Percentiles rank a stretch among this genome's conserved stretches.
Evolutionary conservation across 2,888 invertebrate species (phyloP).

Genomic region (Phengaris alcon): DNA sequence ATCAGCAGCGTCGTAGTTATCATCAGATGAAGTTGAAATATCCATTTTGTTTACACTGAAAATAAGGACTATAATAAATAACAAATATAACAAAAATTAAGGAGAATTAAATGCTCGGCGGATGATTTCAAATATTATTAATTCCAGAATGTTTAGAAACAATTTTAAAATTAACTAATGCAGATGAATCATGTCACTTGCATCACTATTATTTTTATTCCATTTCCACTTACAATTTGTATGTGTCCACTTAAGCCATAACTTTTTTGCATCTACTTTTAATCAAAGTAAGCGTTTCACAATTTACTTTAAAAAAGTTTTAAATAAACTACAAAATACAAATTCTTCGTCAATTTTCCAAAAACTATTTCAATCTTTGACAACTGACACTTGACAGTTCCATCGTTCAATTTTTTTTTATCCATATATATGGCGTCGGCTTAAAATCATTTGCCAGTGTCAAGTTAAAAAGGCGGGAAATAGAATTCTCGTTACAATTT

Average conservation of each 20-base stretch:
- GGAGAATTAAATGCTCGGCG: neutral
- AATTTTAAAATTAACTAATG: neutral
- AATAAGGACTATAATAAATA: neutral
- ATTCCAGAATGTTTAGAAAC: neutral
- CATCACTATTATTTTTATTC: neutral
- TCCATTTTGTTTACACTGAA: neutral
- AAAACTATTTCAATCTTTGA: neutral
- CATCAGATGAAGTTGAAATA: constrained; percentile 26
- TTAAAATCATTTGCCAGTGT: no score
- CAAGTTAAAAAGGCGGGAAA: neutral
- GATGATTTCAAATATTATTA: neutral
- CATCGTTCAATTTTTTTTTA: no score
- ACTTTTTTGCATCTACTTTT: neutral
- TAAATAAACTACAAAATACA: neutral
- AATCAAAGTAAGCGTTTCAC: no score
- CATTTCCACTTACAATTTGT: neutral
- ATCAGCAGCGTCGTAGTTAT: neutral
- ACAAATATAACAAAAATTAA: neutral
- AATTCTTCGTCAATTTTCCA: neutral
- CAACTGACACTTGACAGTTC: neutral
- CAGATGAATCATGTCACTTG: neutral
- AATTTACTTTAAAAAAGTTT: no score
- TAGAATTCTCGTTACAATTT: no score
- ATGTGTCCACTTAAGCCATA: neutral
- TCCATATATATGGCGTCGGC: no score